Evolutionary conservation across 2,797 vertebrate genomes (phyloP), one percentile per base, ranked within the genome.

Genomic region (Muraenolepis orangiensis): DNA sequence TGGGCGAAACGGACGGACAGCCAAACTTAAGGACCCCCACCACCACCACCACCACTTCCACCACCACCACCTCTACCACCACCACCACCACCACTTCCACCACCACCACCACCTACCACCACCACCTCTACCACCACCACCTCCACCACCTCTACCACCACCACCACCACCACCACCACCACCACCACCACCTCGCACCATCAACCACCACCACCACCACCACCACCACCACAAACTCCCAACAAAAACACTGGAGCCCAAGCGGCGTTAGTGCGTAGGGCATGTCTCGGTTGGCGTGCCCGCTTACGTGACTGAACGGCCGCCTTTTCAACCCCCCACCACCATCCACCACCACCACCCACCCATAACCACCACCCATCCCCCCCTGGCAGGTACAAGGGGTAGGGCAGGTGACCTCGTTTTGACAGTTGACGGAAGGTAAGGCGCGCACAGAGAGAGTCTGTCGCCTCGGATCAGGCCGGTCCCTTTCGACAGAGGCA

Each of bases 371-470:
- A 82, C 3, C 71, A 80, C 72, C 76, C 70, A 82, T 75, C 74
- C 57, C 78, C 72, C 82, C 81, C 42, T 36, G 3, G 71, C 78
- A 1, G 34, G 42, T 51, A 51, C 42, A 51, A 51, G 42, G 16
- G 32, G 70, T 28, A 74, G 74, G 26, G 73, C 70, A 74, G 81
- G 82, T 91, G 91, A 93, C 91, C 91, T 82, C 76, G 69, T 28
- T n/a, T 80, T 90, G 92, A 92, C 91, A 91, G 91, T 78, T 93
- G 91, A 93, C 85, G 91, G 92, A 93, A 92, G 89, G 88, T 82
- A 86, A 87, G 89, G 91, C 88, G 87, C 87, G 91, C 88, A 87
- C 87, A 87, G 83, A 78, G 83, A 78, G 75, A 82, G 74, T 81
- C 89, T 90, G 91, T 93, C 91, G 87, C 83, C 82, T 86, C 84